phyloP scores from a whole-genome alignment of 2,888 invertebrate genomes.

The Pyrgus malvae region DNA sequence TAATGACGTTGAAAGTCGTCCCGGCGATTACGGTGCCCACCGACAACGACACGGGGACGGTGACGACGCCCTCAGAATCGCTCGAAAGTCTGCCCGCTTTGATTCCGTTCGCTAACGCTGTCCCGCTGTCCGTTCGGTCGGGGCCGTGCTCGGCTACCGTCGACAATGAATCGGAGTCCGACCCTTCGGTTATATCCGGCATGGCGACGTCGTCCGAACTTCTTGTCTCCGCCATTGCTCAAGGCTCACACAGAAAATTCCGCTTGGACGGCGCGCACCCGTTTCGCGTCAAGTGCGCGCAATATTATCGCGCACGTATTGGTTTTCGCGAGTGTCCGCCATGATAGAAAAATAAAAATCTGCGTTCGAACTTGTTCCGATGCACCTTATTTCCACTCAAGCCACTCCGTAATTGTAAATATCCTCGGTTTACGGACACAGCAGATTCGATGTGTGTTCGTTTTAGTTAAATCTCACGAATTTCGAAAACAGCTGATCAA shows the following conservation, averaged over 20 bases:
- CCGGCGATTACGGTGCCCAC: constrained; percentile 91
- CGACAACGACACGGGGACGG: constrained; percentile 85
- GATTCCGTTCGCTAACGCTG: constrained; percentile 57
- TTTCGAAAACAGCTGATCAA: constrained; percentile 10
- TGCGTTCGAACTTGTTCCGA: background rate
- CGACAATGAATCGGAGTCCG: constrained; percentile 82
- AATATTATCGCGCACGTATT: constrained; percentile 17
- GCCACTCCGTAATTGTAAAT: background rate
- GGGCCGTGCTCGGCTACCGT: constrained; percentile 83
- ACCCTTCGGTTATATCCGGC: constrained; percentile 86
- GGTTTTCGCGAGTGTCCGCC: constrained; percentile 6
- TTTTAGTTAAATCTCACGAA: background rate
- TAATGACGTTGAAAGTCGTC: constrained; percentile 92
- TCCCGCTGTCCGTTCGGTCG: constrained; percentile 73
- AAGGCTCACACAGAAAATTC: constrained; percentile 48
- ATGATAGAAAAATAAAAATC: constrained; percentile 5
- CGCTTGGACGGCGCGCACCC: constrained; percentile 44
- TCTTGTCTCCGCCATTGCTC: constrained; percentile 65
- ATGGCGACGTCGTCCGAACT: constrained; percentile 85
- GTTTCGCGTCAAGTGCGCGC: constrained; percentile 38
- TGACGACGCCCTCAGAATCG: constrained; percentile 71
- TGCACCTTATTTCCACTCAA: background rate
- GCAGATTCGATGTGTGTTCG: background rate
- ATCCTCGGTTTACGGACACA: background rate
- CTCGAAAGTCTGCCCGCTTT: constrained; percentile 56